phyloP scores from a whole-genome alignment of 2,113 vertebrate genomes.

The Amphiprion ocellaris region DNA sequence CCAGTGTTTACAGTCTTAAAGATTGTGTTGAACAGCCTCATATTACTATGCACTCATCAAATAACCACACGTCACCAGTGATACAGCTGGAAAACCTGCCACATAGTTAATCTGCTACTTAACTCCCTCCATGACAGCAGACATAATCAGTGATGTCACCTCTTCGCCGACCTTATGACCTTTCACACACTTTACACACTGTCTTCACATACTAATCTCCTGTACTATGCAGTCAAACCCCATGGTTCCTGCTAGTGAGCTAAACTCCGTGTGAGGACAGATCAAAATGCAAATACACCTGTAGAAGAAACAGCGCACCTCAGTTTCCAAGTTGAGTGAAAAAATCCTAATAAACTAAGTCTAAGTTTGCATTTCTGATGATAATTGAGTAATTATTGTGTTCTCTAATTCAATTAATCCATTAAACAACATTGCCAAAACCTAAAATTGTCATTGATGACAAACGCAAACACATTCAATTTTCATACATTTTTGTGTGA shows the following conservation, averaged over 20 bases:
- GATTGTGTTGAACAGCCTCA: not conserved
- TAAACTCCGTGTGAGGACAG: constrained; percentile 29
- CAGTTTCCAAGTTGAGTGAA: not conserved
- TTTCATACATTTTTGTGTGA: not conserved
- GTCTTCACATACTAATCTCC: constrained; percentile 62
- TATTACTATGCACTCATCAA: constrained; percentile 2
- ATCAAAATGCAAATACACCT: not conserved
- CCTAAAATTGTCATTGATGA: too few relatives aligned
- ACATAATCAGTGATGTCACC: constrained; percentile 40
- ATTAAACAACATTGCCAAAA: too few relatives aligned
- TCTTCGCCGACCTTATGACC: constrained; percentile 60
- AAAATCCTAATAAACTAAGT: too few relatives aligned
- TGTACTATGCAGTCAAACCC: constrained; percentile 47
- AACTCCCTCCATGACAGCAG: constrained; percentile 10
- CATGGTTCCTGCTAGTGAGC: constrained; percentile 36
- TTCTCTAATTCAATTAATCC: too few relatives aligned
- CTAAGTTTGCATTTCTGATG: too few relatives aligned
- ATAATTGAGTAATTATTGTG: too few relatives aligned
- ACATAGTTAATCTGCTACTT: not conserved
- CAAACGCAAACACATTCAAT: not conserved
- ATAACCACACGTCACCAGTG: not conserved
- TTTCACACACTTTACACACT: constrained; percentile 61
- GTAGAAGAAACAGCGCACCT: not conserved
- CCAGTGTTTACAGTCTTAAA: not conserved
- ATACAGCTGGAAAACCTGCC: not conserved